A percentile compares a stretch with the other conserved stretches of the same genome.
Evolutionary conservation across 2,797 vertebrate species (phyloP).

Genomic region (Rhinichthys osculus): DNA sequence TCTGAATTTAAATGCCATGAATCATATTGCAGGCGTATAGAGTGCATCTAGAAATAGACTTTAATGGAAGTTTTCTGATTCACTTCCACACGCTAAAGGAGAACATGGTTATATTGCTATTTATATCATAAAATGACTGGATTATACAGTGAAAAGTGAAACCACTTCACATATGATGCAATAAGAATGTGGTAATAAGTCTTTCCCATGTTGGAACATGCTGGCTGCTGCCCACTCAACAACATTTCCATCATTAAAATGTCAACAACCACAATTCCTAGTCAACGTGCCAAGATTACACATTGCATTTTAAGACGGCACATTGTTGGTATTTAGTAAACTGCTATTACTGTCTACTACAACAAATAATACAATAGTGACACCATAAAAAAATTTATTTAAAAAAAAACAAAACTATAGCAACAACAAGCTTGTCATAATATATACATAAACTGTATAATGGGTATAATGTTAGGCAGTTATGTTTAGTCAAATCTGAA

Average conservation of each 20-base stretch:
- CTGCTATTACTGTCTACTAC: too few relatives aligned
- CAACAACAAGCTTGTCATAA: not conserved
- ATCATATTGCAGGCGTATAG: not conserved
- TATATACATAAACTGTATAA: conserved; percentile 25
- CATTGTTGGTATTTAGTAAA: not conserved
- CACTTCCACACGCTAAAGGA: too few relatives aligned
- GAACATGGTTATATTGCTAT: not conserved
- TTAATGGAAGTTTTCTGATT: not conserved
- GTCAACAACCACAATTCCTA: not conserved
- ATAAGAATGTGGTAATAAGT: not conserved
- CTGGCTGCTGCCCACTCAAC: not conserved
- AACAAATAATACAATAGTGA: not conserved
- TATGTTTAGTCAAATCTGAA: not conserved
- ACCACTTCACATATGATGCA: not conserved
- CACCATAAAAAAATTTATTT: not conserved
- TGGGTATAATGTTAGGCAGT: not conserved
- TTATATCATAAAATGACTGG: not conserved
- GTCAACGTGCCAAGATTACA: not conserved
- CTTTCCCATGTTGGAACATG: not conserved
- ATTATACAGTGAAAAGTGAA: not conserved
- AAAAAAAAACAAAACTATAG: not conserved
- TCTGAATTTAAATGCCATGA: not conserved
- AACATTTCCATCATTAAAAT: not conserved
- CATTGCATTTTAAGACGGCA: not conserved
- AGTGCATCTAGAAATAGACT: not conserved